phyloP scores from a whole-genome alignment of 2,113 vertebrate species.

The Tursiops truncatus region DNA sequence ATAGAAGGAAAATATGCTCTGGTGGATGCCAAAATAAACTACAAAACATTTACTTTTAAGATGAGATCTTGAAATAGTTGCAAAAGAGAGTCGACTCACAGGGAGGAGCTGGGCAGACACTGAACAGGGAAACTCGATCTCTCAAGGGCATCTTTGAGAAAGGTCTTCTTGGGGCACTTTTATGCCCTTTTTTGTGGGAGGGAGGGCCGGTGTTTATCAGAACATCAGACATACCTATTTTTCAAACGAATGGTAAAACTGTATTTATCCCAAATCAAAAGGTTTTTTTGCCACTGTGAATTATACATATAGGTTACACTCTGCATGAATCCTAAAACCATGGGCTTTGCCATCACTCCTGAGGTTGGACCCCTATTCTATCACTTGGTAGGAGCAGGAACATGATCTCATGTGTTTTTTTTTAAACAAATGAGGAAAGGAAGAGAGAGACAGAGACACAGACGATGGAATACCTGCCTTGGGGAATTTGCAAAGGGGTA shows the following conservation, averaged over 20 bases:
- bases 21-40: slow-evolving; percentile 62
- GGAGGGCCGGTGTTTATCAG: neutral
- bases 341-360: neutral
- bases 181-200: fast-evolving
- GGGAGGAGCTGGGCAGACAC: neutral
- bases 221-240: neutral
- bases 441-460: neutral
- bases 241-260: neutral
- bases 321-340: neutral
- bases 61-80: slow-evolving; percentile 72
- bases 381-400: neutral
- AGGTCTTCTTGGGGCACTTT: neutral
- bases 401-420: neutral
- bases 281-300: neutral
- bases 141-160: neutral
- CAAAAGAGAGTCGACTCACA: neutral
- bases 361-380: neutral
- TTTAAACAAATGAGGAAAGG: neutral
- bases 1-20: slow-evolving; percentile 49
- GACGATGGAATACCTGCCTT: neutral
- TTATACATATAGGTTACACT: neutral
- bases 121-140: neutral
- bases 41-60: slow-evolving; percentile 67
- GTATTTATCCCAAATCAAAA: neutral
- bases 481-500: neutral